Evolutionary conservation across 2,888 invertebrate genomes (phyloP).

Genomic region (Ypsolopha scabrella): DNA sequence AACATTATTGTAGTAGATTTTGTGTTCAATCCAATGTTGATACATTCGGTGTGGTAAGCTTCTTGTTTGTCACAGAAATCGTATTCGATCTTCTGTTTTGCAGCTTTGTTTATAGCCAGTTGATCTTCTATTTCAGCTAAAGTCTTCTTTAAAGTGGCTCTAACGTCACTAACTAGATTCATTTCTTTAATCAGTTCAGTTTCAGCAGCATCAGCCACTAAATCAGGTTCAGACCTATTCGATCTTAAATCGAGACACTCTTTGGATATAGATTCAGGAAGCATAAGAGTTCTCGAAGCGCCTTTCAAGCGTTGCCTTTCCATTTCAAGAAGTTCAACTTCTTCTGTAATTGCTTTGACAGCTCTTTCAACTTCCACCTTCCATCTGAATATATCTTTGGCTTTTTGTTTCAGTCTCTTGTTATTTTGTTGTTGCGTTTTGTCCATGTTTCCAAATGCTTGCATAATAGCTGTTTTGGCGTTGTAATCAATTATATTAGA

Average conservation of each 20-base stretch:
- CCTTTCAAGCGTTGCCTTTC: slow-evolving; percentile 77
- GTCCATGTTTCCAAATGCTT: slow-evolving; percentile 74
- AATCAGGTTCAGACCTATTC: slow-evolving; percentile 77
- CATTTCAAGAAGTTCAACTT: slow-evolving; percentile 76
- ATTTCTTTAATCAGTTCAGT: slow-evolving; percentile 82
- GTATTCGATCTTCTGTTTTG: slow-evolving; percentile 85
- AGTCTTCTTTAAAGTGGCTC: slow-evolving; percentile 71
- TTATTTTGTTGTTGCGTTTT: slow-evolving; percentile 78
- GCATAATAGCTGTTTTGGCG: slow-evolving; percentile 73
- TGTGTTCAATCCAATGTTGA: slow-evolving; percentile 76
- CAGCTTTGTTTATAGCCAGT: slow-evolving; percentile 79
- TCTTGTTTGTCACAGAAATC: slow-evolving; percentile 94
- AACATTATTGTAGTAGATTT: slow-evolving; percentile 79
- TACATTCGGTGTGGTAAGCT: slow-evolving; percentile 81
- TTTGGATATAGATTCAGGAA: slow-evolving; percentile 81
- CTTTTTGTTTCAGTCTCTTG: slow-evolving; percentile 73
- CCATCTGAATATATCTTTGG: slow-evolving; percentile 79
- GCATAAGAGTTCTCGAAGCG: slow-evolving; percentile 74
- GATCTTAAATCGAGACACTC: slow-evolving; percentile 81
- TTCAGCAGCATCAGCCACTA: slow-evolving; percentile 81
- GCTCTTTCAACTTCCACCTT: slow-evolving; percentile 80
- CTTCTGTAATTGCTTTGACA: slow-evolving; percentile 76
- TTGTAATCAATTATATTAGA: slow-evolving; percentile 72
- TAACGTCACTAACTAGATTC: slow-evolving; percentile 77
- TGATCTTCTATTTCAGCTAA: slow-evolving; percentile 77